These are phyloP conservation scores for Ginglymostoma cirratum DNA, from an alignment of 2,113 vertebrate genomes.

Conservation along the genomic window DNA sequence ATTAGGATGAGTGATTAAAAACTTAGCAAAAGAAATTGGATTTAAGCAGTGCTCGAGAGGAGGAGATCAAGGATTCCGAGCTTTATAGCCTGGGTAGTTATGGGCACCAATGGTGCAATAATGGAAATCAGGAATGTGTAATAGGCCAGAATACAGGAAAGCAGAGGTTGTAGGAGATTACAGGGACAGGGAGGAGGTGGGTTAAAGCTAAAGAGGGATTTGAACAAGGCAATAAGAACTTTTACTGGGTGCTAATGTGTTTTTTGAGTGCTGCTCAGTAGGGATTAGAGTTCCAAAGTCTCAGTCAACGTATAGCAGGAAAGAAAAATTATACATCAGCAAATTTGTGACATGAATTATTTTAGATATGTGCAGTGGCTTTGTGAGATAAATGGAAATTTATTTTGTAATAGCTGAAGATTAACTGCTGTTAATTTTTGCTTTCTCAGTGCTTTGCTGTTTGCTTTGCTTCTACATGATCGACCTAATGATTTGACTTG, in stretches of 20 bases:
- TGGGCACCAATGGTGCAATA: neutral
- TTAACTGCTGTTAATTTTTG: neutral
- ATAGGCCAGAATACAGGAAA: neutral
- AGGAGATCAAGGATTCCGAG: neutral
- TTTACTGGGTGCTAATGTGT: neutral
- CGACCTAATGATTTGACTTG: neutral
- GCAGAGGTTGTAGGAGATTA: neutral
- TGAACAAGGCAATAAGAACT: neutral
- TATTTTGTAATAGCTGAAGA: neutral
- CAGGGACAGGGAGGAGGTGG: neutral
- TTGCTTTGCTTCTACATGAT: neutral
- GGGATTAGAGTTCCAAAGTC: neutral
- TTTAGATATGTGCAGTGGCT: neutral
- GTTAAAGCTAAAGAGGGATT: neutral
- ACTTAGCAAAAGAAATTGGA: neutral
- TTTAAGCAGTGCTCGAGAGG: neutral
- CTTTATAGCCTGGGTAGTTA: neutral
- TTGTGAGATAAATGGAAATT: conserved; percentile 9
- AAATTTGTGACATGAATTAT: neutral
- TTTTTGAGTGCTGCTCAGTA: too few relatives aligned
- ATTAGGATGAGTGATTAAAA: neutral
- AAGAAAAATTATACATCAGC: neutral
- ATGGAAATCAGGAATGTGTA: neutral
- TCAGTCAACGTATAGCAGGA: too few relatives aligned
- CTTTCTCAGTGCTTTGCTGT: neutral